Base-by-base conservation (phyloP, 2,888 invertebrate genomes). In the Melieria omissa region DNA sequence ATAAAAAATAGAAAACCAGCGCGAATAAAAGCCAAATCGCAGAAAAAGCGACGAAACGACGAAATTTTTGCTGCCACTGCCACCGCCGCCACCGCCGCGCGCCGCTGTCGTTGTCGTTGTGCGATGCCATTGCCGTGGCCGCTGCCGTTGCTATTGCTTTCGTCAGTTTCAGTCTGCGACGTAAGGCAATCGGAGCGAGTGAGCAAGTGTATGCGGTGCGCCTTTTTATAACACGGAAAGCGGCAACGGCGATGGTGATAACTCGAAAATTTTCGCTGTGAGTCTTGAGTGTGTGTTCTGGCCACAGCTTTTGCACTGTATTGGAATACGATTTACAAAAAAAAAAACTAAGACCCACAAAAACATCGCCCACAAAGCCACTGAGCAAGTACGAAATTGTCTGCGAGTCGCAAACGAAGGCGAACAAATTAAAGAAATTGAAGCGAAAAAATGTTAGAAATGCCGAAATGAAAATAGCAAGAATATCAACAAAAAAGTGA, bases 101-200 rank as follows among this genome's bases (percentile, higher is more conserved):
- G 61, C 45, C 52, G 49, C 61, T 67, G 67, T 67, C 60, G 67
- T 61, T 60, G 67, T 67, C 49, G 67, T 61, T 29, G 29, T 29
- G 29, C 29, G 29, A 3, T 67, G 44, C 7, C 49, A 47, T 60
- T 67, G 44, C 44, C 29, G 29, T 60, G 62, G 63, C 63, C 62
- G 63, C 29, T 29, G 62, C 69, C 41, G 47, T 55, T 55, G 69
- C 55, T 41, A 52, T 57, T 69, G 69, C 69, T 69, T 69, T 69
- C 69, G 69, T 69, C 69, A 69, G 69, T 69, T 62, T 54, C 62
- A 69, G 45, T 69, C 69, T 69, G 54, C 69, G 69, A 69, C 69
- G 69, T 69, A 69, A 63, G 67, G 69, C 69, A 62, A 62, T 54
- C 69, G 69, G 69, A 69, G 63, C 69, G 63, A 55, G 62, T 63